Conservation (phyloP, 1,140 invertebrate genomes). For the Andricus grossulariae region DNA sequence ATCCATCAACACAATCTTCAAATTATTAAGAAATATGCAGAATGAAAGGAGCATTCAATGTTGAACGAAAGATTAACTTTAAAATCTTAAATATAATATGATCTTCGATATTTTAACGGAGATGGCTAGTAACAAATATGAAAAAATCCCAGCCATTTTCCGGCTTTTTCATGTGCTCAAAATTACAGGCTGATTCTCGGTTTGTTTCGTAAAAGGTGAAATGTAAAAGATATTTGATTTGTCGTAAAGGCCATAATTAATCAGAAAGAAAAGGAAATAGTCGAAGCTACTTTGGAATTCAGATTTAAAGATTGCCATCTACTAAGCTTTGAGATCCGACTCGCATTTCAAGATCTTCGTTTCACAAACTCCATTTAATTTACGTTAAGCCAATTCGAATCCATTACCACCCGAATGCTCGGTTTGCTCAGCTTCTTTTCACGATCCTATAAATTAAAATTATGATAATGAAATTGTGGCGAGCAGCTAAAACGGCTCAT, state of each 20-base stretch:
- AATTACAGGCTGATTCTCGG: no score
- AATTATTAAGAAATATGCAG: no score
- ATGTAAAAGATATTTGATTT: no score
- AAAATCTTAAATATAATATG: no score
- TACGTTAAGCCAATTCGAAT: conserved; percentile 24
- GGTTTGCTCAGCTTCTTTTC: conserved; percentile 19
- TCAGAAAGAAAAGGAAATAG: background rate
- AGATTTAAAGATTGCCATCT: conserved; percentile 11
- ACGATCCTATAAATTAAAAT: conserved; percentile 9
- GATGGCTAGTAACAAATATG: no score
- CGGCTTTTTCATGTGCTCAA: no score
- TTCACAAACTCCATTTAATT: background rate
- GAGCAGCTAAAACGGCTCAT: background rate
- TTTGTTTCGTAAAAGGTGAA: no score
- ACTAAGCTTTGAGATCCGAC: conserved; percentile 14
- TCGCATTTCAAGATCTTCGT: conserved; percentile 18
- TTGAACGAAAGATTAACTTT: no score
- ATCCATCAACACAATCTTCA: no score
- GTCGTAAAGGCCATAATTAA: background rate
- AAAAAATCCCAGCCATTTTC: no score
- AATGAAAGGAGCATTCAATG: no score
- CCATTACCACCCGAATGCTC: conserved; percentile 3
- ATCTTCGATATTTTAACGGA: no score
- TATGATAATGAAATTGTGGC: conserved; percentile 13
- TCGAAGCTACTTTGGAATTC: background rate